Conservation (phyloP, 2,113 vertebrate species). For the Alexandromys fortis region DNA sequence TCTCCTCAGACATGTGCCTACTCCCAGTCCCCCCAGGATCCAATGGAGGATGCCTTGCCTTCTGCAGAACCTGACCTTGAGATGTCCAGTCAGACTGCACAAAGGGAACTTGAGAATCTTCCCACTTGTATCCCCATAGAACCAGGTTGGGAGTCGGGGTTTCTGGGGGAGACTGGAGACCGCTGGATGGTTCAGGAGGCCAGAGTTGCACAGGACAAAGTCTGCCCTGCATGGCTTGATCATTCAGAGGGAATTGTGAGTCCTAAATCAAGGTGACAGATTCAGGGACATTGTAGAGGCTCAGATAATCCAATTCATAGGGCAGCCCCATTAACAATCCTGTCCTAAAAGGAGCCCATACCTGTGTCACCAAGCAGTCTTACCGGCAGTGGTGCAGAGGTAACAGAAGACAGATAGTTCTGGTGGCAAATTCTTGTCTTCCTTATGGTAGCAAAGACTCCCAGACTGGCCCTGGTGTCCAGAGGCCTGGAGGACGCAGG, state of each 20-base stretch:
- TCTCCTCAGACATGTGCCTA: neutral
- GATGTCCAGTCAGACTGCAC: neutral
- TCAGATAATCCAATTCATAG: neutral
- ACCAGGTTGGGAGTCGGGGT: too few relatives aligned
- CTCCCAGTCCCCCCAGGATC: neutral
- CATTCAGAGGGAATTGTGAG: neutral
- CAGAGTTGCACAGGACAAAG: rapidly evolving
- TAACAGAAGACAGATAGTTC: neutral
- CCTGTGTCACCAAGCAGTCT: too few relatives aligned
- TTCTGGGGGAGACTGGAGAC: neutral
- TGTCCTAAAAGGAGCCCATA: rapidly evolving
- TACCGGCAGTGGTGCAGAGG: rapidly evolving
- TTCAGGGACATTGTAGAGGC: neutral
- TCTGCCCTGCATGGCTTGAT: rapidly evolving
- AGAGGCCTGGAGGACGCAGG: too few relatives aligned
- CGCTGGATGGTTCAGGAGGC: neutral
- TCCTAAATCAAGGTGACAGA: neutral
- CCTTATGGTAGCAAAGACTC: neutral
- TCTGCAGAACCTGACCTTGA: neutral
- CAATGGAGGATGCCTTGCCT: neutral
- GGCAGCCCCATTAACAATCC: rapidly evolving
- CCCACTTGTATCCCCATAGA: too few relatives aligned
- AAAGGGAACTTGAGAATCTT: neutral
- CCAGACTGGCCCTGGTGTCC: neutral
- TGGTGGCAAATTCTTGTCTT: neutral